Conservation (phyloP, 2,888 invertebrate genomes). For the Chorisops tibialis region DNA sequence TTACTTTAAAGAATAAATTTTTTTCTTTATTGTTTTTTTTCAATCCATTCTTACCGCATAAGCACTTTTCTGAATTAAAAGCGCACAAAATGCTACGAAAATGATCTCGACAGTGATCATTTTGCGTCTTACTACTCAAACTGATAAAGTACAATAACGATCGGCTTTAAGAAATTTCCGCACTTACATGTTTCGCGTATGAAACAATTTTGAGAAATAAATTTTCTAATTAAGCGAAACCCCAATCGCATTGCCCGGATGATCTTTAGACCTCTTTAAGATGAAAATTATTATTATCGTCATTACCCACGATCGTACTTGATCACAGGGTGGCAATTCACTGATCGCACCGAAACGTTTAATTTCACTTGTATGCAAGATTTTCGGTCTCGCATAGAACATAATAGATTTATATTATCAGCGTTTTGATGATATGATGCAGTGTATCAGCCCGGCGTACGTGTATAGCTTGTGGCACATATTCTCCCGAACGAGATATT, state of each 20-base stretch:
- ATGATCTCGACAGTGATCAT: constrained; percentile 1
- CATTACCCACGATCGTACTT: no score
- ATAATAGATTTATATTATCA: no score
- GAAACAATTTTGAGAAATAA: constrained; percentile 20
- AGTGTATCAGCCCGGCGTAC: no score
- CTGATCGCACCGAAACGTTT: no score
- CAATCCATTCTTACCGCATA: constrained; percentile 15
- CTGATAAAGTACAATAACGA: constrained; percentile 19
- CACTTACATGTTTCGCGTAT: constrained; percentile 25
- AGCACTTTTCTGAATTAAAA: constrained; percentile 32
- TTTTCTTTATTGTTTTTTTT: no score
- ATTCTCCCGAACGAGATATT: constrained; percentile 8
- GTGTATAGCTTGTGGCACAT: neutral
- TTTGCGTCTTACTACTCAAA: neutral
- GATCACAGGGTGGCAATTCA: no score
- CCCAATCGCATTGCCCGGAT: constrained; percentile 6
- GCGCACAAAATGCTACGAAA: neutral
- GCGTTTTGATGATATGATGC: no score
- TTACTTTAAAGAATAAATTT: neutral
- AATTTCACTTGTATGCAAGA: no score
- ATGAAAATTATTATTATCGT: constrained; percentile 3
- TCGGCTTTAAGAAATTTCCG: constrained; percentile 7
- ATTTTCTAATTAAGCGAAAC: constrained; percentile 23
- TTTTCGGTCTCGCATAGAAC: no score
- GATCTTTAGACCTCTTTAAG: constrained; percentile 24